Evolutionary conservation across 37 sponge, comb jelly and placozoan genomes (phyloP), one percentile per base, ranked within the genome.

Genomic region (Axinella damicornis): DNA sequence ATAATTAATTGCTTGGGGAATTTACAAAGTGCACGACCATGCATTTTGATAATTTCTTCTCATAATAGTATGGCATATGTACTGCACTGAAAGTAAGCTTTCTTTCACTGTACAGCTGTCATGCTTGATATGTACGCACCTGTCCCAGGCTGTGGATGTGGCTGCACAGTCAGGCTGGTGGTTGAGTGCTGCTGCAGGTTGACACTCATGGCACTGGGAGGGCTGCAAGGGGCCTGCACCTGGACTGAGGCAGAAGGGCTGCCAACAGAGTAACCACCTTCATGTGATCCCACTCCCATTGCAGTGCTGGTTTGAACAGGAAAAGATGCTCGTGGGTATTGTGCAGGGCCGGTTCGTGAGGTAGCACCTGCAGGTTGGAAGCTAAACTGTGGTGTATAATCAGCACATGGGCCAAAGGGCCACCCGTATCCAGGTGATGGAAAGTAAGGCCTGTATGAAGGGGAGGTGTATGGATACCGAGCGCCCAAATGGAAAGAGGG

Each of bases 181-280:
- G 16, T 27, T 18, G 1, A 66, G 17, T 34, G 19, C 0, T 41
- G 81, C 22, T 57, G 71, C 24, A 70, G 25, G 56, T 9, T 66
- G 32, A 55, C 64, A 72, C 87, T 79, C n/a, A 74, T 75, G 30
- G 64, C 63, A 78, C 79, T 78, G 36, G 66, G 57, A 22, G 78
- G 66, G 28, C 79, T 73, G 41, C 81, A 73, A 22, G 87, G 81
- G 63, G 81, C 55, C n/a, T 87, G 73, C 1, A 75, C 87, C 41
- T 87, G 81, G 28, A 80, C 16, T 5, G 87, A 77, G 2, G 77
- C 57, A 21, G 75, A 71, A 13, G 86, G 69, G n/a, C 39, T 54
- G 2, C 86, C 78, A 60, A 71, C 77, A 0, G 86, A 71, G 21
- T 28, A 28, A 36, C 1, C n/a, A 32, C 41, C 41, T 71, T 21